Evolutionary conservation across 2,797 vertebrate genomes (phyloP).

Genomic region (Ibycter americanus): DNA sequence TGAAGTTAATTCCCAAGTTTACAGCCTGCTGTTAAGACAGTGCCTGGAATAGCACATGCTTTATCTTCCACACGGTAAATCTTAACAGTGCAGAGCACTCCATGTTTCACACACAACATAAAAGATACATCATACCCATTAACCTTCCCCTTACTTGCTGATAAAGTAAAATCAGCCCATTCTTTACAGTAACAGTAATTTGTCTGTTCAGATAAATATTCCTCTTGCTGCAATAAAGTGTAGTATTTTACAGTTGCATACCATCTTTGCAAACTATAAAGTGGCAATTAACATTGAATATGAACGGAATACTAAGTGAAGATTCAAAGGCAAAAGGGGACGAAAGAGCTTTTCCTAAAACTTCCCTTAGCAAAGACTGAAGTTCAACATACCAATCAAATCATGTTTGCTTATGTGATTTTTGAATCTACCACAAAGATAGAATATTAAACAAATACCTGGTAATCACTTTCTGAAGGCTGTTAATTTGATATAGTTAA

Average conservation of each 20-base stretch:
- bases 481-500: background rate
- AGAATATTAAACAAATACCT: background rate
- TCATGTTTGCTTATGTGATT: background rate
- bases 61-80: slow-evolving; percentile 68
- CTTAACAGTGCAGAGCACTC: slow-evolving; percentile 48
- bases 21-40: slow-evolving; percentile 10
- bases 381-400: background rate
- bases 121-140: slow-evolving; percentile 74
- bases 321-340: slow-evolving; percentile 10
- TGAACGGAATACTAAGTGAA: slow-evolving; percentile 36
- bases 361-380: background rate
- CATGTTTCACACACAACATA: slow-evolving; percentile 63
- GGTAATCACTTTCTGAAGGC: background rate
- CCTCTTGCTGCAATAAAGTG: slow-evolving; percentile 64
- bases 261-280: slow-evolving; percentile 44
- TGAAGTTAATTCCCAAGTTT: slow-evolving; percentile 51
- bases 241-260: slow-evolving; percentile 59
- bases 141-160: slow-evolving; percentile 74
- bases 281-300: slow-evolving; percentile 62
- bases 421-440: background rate
- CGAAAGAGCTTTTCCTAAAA: slow-evolving; percentile 17
- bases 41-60: slow-evolving; percentile 40
- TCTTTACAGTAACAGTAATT: slow-evolving; percentile 74
- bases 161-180: slow-evolving; percentile 76
- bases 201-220: slow-evolving; percentile 75